Conservation (phyloP, 2,888 invertebrate genomes). For the Micoletzkya japonica region DNA sequence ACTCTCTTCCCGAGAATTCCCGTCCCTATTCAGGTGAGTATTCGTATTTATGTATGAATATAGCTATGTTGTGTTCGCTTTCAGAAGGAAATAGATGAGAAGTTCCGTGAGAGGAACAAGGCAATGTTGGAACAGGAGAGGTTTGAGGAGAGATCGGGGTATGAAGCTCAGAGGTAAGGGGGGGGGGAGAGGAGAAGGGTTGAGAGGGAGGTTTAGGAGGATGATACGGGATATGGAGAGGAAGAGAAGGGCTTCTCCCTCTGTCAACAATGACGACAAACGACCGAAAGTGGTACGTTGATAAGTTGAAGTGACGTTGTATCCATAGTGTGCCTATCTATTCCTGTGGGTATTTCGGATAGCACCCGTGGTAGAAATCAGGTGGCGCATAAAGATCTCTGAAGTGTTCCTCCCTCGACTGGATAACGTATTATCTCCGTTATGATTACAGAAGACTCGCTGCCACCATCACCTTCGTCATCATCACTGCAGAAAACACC, state of each 20-base stretch:
- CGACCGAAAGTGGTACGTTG: slow-evolving; percentile 14
- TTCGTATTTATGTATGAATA: background rate
- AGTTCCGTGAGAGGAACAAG: slow-evolving; percentile 53
- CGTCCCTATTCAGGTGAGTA: slow-evolving; percentile 79
- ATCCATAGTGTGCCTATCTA: too few species aligned
- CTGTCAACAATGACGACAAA: slow-evolving; percentile 36
- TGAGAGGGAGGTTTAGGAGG: background rate
- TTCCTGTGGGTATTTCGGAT: too few species aligned
- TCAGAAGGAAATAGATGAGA: slow-evolving; percentile 61
- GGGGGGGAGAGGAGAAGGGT: slow-evolving; percentile 1
- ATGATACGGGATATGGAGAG: background rate
- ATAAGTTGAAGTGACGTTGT: background rate
- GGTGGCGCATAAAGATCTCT: too few species aligned
- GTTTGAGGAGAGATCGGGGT: slow-evolving; percentile 20
- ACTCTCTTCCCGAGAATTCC: slow-evolving; percentile 97
- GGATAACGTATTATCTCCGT: too few species aligned
- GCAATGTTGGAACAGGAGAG: slow-evolving; percentile 35
- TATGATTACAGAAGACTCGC: slow-evolving; percentile 32
- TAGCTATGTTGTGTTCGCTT: slow-evolving; percentile 24
- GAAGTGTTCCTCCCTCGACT: too few species aligned
- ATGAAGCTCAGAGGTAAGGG: slow-evolving; percentile 8
- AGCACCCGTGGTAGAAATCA: too few species aligned
- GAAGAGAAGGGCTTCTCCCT: too few species aligned
- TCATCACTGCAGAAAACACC: slow-evolving; percentile 62
- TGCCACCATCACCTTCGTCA: slow-evolving; percentile 60